Conservation (phyloP, 37 sponge, comb jelly and placozoan species). For the Spongilla lacustris region DNA sequence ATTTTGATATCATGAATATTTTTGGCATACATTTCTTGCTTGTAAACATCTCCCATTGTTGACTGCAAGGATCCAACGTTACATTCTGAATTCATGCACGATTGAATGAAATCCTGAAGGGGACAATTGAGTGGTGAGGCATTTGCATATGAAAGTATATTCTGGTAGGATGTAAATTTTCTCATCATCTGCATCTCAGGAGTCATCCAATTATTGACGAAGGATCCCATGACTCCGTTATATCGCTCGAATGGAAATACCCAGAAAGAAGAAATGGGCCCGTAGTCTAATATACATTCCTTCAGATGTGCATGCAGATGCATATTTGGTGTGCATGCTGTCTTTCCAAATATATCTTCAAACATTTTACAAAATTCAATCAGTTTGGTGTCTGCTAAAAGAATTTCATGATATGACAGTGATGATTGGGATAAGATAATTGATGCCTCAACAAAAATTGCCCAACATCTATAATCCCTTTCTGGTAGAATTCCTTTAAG, state of each 20-base stretch:
- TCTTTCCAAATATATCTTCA: constrained; percentile 31
- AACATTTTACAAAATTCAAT: constrained; percentile 15
- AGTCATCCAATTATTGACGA: constrained; percentile 44
- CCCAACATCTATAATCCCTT: constrained; percentile 43
- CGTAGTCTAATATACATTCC: constrained; percentile 55
- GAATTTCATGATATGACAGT: constrained; percentile 8
- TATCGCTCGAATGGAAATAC: constrained; percentile 52
- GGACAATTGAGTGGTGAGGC: background rate
- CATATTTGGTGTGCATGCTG: constrained; percentile 48
- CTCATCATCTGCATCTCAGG: constrained; percentile 52
- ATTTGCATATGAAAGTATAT: background rate
- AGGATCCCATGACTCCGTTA: constrained; percentile 62
- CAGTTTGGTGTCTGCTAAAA: constrained; percentile 17
- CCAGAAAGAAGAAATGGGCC: constrained; percentile 61
- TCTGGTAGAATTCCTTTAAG: constrained; percentile 19
- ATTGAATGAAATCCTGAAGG: background rate
- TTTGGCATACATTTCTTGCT: background rate
- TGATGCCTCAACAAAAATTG: constrained; percentile 58
- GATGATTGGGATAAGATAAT: background rate
- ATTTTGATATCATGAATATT: background rate
- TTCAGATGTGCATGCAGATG: constrained; percentile 46
- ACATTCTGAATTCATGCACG: background rate
- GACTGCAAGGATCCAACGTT: background rate
- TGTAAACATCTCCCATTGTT: background rate
- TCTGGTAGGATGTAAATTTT: constrained; percentile 28